Evolutionary conservation across 1,140 invertebrate species (phyloP).

Genomic region (Latrodectus geometricus): DNA sequence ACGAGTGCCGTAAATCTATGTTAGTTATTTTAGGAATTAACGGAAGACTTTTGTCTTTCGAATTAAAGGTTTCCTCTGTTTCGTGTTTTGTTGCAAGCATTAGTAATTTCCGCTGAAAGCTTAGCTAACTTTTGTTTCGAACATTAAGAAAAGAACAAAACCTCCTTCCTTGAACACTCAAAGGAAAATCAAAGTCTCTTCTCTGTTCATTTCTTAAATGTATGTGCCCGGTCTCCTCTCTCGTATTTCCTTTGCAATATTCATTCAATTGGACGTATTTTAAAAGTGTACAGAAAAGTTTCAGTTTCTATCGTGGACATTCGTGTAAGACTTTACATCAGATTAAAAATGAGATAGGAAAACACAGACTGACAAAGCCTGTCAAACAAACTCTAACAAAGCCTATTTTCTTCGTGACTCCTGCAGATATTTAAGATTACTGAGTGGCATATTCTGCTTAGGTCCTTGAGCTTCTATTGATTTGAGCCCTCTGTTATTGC

Average conservation of each 20-base stretch:
- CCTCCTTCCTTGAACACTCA: background rate
- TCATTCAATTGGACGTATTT: too few species aligned
- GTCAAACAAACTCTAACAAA: too few species aligned
- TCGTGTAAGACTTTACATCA: too few species aligned
- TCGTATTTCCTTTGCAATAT: too few species aligned
- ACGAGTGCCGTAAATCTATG: conserved; percentile 49
- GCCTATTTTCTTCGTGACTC: background rate
- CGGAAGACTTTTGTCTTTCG: conserved; percentile 34
- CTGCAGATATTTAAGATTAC: background rate
- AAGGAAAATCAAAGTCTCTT: background rate
- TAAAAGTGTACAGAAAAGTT: too few species aligned
- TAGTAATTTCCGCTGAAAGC: conserved; percentile 55
- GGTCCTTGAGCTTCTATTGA: background rate
- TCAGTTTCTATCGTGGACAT: too few species aligned
- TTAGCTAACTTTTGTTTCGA: conserved; percentile 60
- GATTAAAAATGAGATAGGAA: too few species aligned
- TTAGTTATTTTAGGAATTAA: conserved; percentile 61
- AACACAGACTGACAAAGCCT: too few species aligned
- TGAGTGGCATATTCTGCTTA: background rate
- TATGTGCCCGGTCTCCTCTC: too few species aligned
- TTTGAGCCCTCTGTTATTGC: background rate
- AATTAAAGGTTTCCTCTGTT: conserved; percentile 37
- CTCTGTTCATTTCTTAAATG: background rate
- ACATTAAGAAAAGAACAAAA: conserved; percentile 39
- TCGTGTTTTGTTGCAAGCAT: conserved; percentile 55